These are phyloP conservation scores for Tryphoninae sp. DNA, from an alignment of 2,888 invertebrate genomes.

Conservation along the genomic window DNA sequence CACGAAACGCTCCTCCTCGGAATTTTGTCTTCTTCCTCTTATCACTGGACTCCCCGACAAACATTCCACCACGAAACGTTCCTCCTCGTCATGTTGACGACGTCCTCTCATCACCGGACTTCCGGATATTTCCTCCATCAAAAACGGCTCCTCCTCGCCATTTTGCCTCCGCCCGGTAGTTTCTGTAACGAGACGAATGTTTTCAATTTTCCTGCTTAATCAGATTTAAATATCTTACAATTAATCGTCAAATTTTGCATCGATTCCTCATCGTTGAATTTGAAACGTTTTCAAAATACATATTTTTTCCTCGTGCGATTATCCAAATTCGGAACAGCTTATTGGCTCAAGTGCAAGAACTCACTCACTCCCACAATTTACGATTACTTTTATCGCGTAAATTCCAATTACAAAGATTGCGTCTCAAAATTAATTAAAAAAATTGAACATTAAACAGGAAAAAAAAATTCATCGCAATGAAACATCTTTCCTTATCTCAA, in stretches of 20 bases:
- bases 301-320: background rate
- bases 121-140: conserved; percentile 41
- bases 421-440: too few species aligned
- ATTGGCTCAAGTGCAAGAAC: background rate
- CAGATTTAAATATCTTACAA: too few species aligned
- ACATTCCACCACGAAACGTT: conserved; percentile 33
- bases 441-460: background rate
- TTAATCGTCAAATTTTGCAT: background rate
- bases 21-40: conserved; percentile 38
- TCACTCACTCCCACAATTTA: background rate
- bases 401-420: background rate
- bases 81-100: conserved; percentile 35
- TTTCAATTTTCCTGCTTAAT: too few species aligned
- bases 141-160: conserved; percentile 48
- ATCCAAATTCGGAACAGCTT: background rate
- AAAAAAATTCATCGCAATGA: background rate
- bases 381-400: background rate
- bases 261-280: background rate
- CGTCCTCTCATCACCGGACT: conserved; percentile 53
- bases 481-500: too few species aligned
- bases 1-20: conserved; percentile 29
- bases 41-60: conserved; percentile 43
- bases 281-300: background rate
- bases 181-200: conserved; percentile 28
- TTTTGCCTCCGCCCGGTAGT: conserved; percentile 29